phyloP scores from a whole-genome alignment of 1,140 invertebrate genomes.

The Ceratosolen fusciceps region DNA sequence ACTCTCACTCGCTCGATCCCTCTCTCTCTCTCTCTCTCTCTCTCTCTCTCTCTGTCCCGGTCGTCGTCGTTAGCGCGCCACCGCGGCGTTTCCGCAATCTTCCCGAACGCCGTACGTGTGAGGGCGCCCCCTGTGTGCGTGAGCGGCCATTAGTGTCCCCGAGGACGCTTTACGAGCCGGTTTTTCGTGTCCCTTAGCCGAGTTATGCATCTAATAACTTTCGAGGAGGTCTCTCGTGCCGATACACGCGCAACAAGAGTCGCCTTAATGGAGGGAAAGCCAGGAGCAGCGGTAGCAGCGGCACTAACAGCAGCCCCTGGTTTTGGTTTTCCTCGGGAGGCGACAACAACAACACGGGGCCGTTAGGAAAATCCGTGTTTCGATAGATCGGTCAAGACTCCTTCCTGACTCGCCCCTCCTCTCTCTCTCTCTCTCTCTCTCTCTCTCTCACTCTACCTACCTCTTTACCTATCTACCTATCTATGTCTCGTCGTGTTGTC shows the following conservation, averaged over 20 bases:
- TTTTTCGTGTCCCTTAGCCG: slow-evolving; percentile 47
- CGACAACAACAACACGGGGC: background rate
- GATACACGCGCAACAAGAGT: slow-evolving; percentile 24
- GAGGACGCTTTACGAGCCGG: slow-evolving; percentile 48
- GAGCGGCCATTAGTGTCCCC: slow-evolving; percentile 40
- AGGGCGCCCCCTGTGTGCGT: background rate
- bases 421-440: background rate
- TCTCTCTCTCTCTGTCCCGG: background rate
- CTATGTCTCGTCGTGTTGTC: background rate
- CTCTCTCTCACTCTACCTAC: background rate
- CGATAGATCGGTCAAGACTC: background rate
- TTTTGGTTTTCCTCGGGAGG: too few relatives aligned
- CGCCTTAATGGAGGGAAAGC: slow-evolving; percentile 38
- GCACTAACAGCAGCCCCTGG: too few relatives aligned
- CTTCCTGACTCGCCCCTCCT: background rate
- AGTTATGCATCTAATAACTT: slow-evolving; percentile 48
- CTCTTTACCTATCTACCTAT: background rate
- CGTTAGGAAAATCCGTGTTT: slow-evolving; percentile 1
- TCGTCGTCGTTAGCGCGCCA: background rate
- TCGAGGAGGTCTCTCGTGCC: slow-evolving; percentile 21
- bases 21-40: too few relatives aligned
- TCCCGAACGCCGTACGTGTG: background rate
- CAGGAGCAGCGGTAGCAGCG: too few relatives aligned
- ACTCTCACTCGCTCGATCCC: too few relatives aligned
- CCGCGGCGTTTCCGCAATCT: slow-evolving; percentile 45